Evolutionary conservation across 2,797 vertebrate species (phyloP), one percentile per base, ranked within the genome.

Genomic region (Macropodus opercularis): DNA sequence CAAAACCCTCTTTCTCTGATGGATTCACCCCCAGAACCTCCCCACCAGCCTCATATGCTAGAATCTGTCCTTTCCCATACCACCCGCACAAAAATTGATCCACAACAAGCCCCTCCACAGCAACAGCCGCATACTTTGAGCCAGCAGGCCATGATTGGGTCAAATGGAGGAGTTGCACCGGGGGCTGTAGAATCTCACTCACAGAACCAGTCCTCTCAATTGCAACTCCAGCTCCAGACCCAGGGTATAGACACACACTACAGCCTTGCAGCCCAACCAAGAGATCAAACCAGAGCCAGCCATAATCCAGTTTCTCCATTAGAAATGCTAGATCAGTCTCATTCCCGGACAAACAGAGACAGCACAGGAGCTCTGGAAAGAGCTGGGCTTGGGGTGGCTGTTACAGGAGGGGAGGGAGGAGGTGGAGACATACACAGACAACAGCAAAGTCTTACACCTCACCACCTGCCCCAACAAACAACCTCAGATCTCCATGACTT

Each of bases 61-160:
- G 94, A 94, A 32, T 94, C 95, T 0, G 94, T 95, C 49, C 93
- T 95, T 34, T 95, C 95, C 18, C 94, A 95, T n/a, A 91, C 93
- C 1, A 74, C 89, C 15, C 79, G 43, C 59, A 82, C 79, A 46
- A 91, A 93, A 66, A 87, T 92, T 75, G 92, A 93, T 13, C 47
- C 81, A 58, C 87, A 90, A 32, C 88, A 86, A 66, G 52, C 72
- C 21, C 29, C 83, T n/a, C 24, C 76, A 83, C 81, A 64, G 6
- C 73, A 81, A 13, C 69, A 77, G 42, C 87, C 84, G 21, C 89
- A 92, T 53, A 55, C 87, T 17, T 67, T 92, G 70, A 84, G 64
- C 34, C 91, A 91, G 49, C 88, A 88, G 56, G 59, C 72, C 29
- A 83, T 92, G 72, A 87, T 92, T 73, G 78, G 77, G 42, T 79